phyloP scores from a whole-genome alignment of 1,140 invertebrate species.

The Drosophila mauritiana region DNA sequence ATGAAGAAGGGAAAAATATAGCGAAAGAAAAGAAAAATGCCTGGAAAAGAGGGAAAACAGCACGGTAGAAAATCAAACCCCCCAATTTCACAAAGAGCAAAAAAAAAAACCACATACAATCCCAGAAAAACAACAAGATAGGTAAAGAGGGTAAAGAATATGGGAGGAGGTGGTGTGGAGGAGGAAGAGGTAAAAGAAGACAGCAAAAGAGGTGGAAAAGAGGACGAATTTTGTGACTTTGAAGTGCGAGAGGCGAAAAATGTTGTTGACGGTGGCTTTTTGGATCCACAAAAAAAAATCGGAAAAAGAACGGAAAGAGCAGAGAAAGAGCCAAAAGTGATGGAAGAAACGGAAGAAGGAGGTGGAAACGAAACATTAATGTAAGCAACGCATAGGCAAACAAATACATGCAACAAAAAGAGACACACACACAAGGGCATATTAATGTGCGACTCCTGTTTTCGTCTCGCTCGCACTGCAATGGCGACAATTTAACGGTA shows the following conservation, averaged over 20 bases:
- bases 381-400: conserved; percentile 61
- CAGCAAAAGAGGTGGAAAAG: conserved; percentile 20
- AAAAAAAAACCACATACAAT: conserved; percentile 19
- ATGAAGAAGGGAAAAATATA: conserved; percentile 57
- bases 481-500: conserved; percentile 68
- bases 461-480: conserved; percentile 65
- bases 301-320: neutral
- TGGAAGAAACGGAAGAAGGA: neutral
- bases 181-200: neutral
- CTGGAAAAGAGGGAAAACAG: conserved; percentile 42
- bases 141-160: conserved; percentile 2
- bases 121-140: conserved; percentile 17
- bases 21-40: conserved; percentile 43
- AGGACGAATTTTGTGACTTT: conserved; percentile 67
- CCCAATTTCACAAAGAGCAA: neutral
- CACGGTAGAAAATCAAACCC: conserved; percentile 35
- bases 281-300: conserved; percentile 10
- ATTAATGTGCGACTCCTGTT: neutral
- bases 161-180: neutral
- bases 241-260: conserved; percentile 65
- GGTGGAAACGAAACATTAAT: conserved; percentile 48
- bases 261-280: conserved; percentile 44
- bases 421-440: conserved; percentile 1
- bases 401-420: conserved; percentile 28
- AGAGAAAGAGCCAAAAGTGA: neutral